Percentiles rank a stretch among this genome's conserved stretches.
Evolutionary conservation across 2,888 invertebrate species (phyloP).

Genomic region (Galerucella pusilla): DNA sequence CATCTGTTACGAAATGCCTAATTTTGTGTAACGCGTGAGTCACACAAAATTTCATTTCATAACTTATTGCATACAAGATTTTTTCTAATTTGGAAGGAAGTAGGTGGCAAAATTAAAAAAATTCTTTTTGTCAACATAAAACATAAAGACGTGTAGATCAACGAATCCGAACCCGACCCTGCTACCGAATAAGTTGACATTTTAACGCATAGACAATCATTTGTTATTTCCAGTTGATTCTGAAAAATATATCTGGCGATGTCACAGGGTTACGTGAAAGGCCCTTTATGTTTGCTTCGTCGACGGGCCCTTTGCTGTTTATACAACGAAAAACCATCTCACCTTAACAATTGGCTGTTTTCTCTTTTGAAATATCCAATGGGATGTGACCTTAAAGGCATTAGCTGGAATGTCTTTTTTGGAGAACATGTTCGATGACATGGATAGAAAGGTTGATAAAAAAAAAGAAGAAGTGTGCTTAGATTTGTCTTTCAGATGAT

Average conservation of each 20-base stretch:
- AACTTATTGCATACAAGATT: no score
- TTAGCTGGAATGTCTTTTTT: conserved; percentile 13
- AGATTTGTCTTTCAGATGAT: background rate
- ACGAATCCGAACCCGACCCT: conserved; percentile 4
- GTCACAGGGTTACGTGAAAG: conserved; percentile 34
- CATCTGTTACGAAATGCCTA: no score
- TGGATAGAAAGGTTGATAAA: background rate
- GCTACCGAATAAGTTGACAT: conserved; percentile 32
- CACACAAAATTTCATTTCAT: no score
- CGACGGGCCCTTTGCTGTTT: conserved; percentile 25
- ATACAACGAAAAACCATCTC: conserved; percentile 17
- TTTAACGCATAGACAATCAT: conserved; percentile 49
- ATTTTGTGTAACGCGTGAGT: no score
- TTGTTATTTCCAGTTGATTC: conserved; percentile 39
- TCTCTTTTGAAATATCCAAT: conserved; percentile 24
- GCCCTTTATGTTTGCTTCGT: conserved; percentile 15
- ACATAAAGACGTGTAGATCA: background rate
- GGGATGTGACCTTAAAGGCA: conserved; percentile 22
- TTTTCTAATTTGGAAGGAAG: no score
- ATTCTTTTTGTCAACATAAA: background rate
- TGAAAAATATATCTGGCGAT: conserved; percentile 37
- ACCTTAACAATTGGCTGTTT: conserved; percentile 24
- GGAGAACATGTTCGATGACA: background rate
- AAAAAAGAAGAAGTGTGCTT: background rate
- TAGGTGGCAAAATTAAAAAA: no score